A percentile compares a stretch with the other conserved stretches of the same genome.
phyloP scores from a whole-genome alignment of 2,888 invertebrate species.

The Dynastes tityus region DNA sequence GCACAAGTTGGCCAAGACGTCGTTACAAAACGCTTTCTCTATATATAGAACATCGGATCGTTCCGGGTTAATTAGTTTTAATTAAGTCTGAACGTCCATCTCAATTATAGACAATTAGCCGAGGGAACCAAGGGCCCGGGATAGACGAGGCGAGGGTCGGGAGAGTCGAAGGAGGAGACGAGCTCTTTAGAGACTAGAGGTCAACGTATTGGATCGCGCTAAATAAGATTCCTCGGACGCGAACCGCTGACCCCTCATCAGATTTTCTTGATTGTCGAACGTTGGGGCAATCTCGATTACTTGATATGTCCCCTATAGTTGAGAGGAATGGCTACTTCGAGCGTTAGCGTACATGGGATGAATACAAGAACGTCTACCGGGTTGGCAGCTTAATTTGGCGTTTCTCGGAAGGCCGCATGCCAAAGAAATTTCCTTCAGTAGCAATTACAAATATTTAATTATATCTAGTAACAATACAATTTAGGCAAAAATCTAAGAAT shows the following conservation, averaged over 20 bases:
- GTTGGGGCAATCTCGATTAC: background rate
- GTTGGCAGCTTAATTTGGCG: too few relatives aligned
- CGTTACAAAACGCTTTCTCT: slow-evolving; percentile 45
- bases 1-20: slow-evolving; percentile 3
- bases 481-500: too few relatives aligned
- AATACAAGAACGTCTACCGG: too few relatives aligned
- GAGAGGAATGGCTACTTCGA: background rate
- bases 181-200: background rate
- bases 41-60: slow-evolving; percentile 50
- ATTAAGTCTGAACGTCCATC: slow-evolving; percentile 59
- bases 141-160: too few relatives aligned
- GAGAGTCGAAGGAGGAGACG: background rate
- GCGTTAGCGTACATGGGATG: too few relatives aligned
- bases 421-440: too few relatives aligned
- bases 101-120: slow-evolving; percentile 61
- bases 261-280: slow-evolving; percentile 39
- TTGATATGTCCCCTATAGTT: background rate
- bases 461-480: too few relatives aligned
- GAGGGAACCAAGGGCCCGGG: slow-evolving; percentile 47
- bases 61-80: slow-evolving; percentile 58
- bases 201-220: slow-evolving; percentile 13
- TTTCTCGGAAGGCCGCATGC: too few relatives aligned
- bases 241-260: slow-evolving; percentile 44
- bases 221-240: background rate
- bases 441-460: too few relatives aligned